Percentiles rank a stretch among this genome's conserved stretches.
Evolutionary conservation across 2,888 invertebrate genomes (phyloP).

Genomic region (Sympetrum striolatum): DNA sequence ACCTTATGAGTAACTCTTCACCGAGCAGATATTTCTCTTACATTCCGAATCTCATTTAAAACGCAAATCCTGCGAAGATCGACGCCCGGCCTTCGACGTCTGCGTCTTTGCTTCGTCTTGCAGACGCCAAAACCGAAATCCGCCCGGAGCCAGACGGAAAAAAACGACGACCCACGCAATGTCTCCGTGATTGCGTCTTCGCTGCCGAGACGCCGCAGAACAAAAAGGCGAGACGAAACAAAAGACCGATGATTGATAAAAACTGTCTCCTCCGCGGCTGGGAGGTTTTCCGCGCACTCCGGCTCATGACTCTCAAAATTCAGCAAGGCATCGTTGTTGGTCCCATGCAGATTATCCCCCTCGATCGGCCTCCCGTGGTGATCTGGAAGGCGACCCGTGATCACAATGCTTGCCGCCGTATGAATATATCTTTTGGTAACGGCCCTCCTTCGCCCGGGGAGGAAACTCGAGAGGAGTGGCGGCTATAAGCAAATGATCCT

Average conservation of each 20-base stretch:
- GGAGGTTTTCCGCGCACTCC: not conserved
- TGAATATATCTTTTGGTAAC: not conserved
- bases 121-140: not conserved
- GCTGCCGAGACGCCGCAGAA: not conserved
- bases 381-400: not conserved
- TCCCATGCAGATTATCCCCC: not conserved
- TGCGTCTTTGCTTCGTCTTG: not conserved
- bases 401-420: not conserved
- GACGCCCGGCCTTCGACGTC: not conserved
- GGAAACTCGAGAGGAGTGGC: not conserved
- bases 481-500: conserved; percentile 14
- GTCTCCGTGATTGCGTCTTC: not conserved
- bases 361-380: not conserved
- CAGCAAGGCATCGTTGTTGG: not conserved
- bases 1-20: too few relatives aligned
- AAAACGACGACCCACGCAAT: not conserved
- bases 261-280: not conserved
- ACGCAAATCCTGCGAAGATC: too few relatives aligned
- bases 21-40: too few relatives aligned
- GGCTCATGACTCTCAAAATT: not conserved
- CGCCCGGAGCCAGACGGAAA: not conserved
- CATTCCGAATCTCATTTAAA: too few relatives aligned
- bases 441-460: not conserved
- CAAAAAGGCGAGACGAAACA: not conserved
- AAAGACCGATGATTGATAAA: not conserved